Evolutionary conservation across 2,888 invertebrate genomes (phyloP), one percentile per base, ranked within the genome.

Genomic region (Cheilosia impressa): DNA sequence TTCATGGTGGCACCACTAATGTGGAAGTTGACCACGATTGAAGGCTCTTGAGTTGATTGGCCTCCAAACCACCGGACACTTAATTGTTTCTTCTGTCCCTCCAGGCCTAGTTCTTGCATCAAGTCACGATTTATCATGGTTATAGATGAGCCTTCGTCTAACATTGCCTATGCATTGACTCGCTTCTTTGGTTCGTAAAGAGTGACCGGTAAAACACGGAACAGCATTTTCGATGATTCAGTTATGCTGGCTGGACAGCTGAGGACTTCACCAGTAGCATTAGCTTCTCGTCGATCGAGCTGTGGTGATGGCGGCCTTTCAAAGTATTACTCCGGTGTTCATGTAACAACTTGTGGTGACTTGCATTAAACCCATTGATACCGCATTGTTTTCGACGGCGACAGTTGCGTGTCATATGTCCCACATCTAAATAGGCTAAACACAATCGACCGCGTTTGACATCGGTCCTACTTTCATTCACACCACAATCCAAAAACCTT

Each of bases 61-160:
- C 68, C 60, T 19, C 76, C 77, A 50, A 69, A 62, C 77, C 81
- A 84, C 41, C 66, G 76, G 10, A 87, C 43, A 24, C 27, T 72
- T 22, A 87, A 62, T 6, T 55, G 15, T 4, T 69, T 53, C 22
- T 45, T 55, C 27, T 66, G 68, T 31, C 82, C 87, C 22, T 58
- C 41, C 17, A 79, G 24, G 24, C 79, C 79, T 17, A 84, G 43
- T 31, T 78, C 55, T 15, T 66, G 19, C 9, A 34, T 27, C 34
- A 83, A 45, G 10, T 15, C 13, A 47, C 27, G 15, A 41, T 84
- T 79, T 19, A 75, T 63, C 62, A 84, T 68, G 1, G 79, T 79
- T 13, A 84, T 38, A n/a, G 69, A 84, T n/a, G 78, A 84, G 38
- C 69, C 69, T 60, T 83, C 78, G 9, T 24, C 47, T 24, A 53